Percentiles rank a stretch among this genome's conserved stretches.
Evolutionary conservation across 2,113 vertebrate species (phyloP).

Genomic region (Zosterops borbonicus): DNA sequence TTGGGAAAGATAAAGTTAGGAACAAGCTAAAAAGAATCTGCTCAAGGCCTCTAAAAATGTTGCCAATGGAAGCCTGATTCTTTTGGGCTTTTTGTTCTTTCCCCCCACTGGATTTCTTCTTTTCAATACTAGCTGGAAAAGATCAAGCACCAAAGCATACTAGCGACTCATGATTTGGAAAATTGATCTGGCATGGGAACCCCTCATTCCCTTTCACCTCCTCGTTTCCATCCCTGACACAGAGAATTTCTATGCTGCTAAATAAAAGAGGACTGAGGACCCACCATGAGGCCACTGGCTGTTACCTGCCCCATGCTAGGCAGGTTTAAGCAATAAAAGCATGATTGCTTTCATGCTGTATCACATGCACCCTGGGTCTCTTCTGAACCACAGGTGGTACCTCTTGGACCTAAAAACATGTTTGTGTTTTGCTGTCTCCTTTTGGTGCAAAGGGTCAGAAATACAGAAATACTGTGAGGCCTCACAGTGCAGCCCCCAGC

Average conservation of each 20-base stretch:
- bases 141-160: background rate
- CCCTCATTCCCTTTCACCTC: background rate
- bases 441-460: background rate
- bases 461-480: rapidly evolving
- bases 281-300: background rate
- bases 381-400: background rate
- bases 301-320: background rate
- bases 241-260: background rate
- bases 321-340: background rate
- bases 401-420: background rate
- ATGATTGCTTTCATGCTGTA: background rate
- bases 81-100: background rate
- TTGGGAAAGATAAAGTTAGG: background rate
- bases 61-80: background rate
- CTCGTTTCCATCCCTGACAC: background rate
- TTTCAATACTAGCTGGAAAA: background rate
- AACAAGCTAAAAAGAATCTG: background rate
- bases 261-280: background rate
- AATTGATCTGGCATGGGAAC: background rate
- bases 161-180: background rate
- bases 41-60: background rate
- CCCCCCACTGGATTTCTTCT: background rate
- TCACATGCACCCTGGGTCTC: background rate
- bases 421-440: background rate
- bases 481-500: background rate